Percentiles rank a stretch among this genome's conserved stretches.
phyloP scores from a whole-genome alignment of 2,888 invertebrate genomes.

The Drosophila sordidula region DNA sequence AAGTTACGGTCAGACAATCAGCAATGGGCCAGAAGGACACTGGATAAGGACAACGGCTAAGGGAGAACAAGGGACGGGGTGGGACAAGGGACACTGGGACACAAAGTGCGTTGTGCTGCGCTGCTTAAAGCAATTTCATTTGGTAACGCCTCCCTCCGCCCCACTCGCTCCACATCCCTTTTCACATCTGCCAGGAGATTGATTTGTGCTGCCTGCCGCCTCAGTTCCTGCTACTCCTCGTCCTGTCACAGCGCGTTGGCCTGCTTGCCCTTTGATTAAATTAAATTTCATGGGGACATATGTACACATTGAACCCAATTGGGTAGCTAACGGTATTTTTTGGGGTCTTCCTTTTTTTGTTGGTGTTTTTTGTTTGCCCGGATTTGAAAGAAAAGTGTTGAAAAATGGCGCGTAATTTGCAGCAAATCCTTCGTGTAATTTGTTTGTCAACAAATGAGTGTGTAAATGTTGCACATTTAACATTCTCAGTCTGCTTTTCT shows the following conservation, averaged over 20 bases:
- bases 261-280: conserved; percentile 83
- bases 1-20: conserved; percentile 82
- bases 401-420: conserved; percentile 76
- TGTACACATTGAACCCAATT: conserved; percentile 69
- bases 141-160: conserved; percentile 52
- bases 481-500: conserved; percentile 36
- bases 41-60: conserved; percentile 63
- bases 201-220: conserved; percentile 76
- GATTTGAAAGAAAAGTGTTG: conserved; percentile 66
- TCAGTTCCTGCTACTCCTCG: not conserved
- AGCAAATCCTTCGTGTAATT: conserved; percentile 75
- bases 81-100: conserved; percentile 44
- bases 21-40: conserved; percentile 73
- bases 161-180: conserved; percentile 20
- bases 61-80: conserved; percentile 35
- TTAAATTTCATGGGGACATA: conserved; percentile 82
- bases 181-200: conserved; percentile 71
- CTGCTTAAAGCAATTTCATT: conserved; percentile 78
- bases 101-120: conserved; percentile 61
- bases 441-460: conserved; percentile 79
- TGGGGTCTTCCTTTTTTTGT: conserved; percentile 21
- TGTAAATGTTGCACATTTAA: conserved; percentile 75
- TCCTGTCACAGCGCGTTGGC: conserved; percentile 35
- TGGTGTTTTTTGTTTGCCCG: conserved; percentile 37
- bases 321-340: conserved; percentile 34